Percentiles rank a stretch among this genome's conserved stretches.
These are phyloP conservation scores for Dioctria rufipes DNA, from an alignment of 2,888 invertebrate genomes.

Conservation along the genomic window DNA sequence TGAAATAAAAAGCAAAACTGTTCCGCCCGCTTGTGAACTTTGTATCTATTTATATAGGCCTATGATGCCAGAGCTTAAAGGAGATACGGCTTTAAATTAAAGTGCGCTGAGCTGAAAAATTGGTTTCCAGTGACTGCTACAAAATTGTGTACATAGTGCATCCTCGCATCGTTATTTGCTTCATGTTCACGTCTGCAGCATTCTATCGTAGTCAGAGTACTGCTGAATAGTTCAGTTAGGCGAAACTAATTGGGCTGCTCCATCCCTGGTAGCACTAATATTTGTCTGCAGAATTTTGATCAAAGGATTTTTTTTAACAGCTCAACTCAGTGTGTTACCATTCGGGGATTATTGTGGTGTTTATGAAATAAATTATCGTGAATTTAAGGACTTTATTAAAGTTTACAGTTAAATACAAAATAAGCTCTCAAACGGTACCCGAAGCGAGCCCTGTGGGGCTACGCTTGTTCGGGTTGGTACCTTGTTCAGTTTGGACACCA, in stretches of 20 bases:
- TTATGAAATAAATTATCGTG: conserved; percentile 43
- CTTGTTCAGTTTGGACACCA: conserved; percentile 67
- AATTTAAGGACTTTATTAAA: conserved; percentile 39
- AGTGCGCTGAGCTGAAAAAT: conserved; percentile 71
- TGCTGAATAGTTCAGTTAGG: conserved; percentile 58
- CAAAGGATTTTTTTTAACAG: conserved; percentile 34
- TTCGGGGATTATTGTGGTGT: conserved; percentile 30
- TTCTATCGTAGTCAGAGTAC: conserved; percentile 36
- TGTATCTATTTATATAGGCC: conserved; percentile 58
- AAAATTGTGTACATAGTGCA: conserved; percentile 57
- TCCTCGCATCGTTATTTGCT: conserved; percentile 52
- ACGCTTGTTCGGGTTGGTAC: conserved; percentile 68
- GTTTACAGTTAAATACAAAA: conserved; percentile 62
- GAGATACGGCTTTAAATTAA: conserved; percentile 67
- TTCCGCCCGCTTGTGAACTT: conserved; percentile 57
- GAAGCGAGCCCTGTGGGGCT: conserved; percentile 68
- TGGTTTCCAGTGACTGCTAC: conserved; percentile 65
- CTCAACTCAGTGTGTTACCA: background rate
- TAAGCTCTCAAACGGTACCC: conserved; percentile 64
- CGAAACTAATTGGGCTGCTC: conserved; percentile 58
- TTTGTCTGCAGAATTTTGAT: conserved; percentile 53
- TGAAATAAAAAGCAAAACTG: conserved; percentile 57
- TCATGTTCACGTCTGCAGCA: conserved; percentile 52
- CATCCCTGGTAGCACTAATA: conserved; percentile 49
- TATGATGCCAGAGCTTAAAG: conserved; percentile 46